phyloP scores from a whole-genome alignment of 2,888 invertebrate species.

The Panorpa germanica region DNA sequence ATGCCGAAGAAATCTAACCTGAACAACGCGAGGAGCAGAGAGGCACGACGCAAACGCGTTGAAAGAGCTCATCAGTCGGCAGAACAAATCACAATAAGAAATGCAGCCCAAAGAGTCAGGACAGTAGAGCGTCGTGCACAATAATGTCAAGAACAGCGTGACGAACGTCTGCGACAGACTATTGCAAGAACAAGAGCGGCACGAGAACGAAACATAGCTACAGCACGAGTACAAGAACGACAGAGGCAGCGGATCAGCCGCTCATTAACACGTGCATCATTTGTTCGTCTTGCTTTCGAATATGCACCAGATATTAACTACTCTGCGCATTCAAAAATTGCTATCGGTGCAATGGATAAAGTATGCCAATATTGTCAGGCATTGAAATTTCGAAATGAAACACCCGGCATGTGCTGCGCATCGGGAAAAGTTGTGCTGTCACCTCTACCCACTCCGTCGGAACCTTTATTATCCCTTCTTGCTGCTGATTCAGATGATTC shows the following conservation, averaged over 20 bases:
- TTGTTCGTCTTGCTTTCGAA: conserved; percentile 11
- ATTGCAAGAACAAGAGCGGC: conserved; percentile 14
- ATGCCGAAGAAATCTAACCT: conserved; percentile 11
- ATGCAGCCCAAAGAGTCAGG: conserved; percentile 9
- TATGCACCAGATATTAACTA: conserved; percentile 11
- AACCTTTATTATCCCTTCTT: conserved; percentile 11
- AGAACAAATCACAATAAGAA: conserved; percentile 10
- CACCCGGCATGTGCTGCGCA: conserved; percentile 12
- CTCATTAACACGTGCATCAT: conserved; percentile 10
- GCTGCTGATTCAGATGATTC: conserved; percentile 9
- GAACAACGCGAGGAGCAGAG: conserved; percentile 9
- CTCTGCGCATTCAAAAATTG: conserved; percentile 9
- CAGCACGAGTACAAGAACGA: conserved; percentile 9
- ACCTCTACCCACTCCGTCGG: conserved; percentile 9
- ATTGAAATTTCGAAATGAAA: conserved; percentile 12
- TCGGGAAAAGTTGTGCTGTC: conserved; percentile 12
- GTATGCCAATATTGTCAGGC: conserved; percentile 12
- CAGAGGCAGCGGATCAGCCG: conserved; percentile 1
- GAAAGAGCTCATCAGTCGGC: conserved; percentile 9
- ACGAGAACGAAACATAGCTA: conserved; percentile 15
- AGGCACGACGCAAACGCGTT: conserved; percentile 10
- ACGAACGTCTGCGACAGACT: conserved; percentile 12
- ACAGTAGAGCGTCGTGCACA: conserved; percentile 6
- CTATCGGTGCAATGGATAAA: conserved; percentile 10
- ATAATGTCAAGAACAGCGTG: conserved; percentile 10